Percentiles rank a stretch among this genome's conserved stretches.
Conservation (phyloP, 2,113 vertebrate genomes). For the Jaculus jaculus region DNA sequence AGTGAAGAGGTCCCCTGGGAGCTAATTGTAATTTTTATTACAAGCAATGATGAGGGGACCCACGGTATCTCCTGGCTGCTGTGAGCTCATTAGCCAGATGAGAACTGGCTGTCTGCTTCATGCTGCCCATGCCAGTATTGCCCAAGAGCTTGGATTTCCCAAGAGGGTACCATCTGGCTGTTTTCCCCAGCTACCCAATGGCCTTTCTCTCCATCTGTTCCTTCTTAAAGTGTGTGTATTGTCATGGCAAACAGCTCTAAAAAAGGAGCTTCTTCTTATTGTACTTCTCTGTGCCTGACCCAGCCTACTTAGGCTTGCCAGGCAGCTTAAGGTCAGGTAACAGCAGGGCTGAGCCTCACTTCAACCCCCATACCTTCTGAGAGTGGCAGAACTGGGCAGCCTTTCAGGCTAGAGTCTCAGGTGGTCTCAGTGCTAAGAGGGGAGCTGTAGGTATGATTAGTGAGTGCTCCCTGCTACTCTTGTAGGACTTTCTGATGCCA, state of each 20-base stretch:
- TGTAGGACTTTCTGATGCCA: background rate
- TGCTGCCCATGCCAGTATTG: fast-evolving
- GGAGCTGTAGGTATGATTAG: too few species aligned
- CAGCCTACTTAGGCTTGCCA: fast-evolving
- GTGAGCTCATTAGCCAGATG: background rate
- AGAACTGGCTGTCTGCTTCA: background rate
- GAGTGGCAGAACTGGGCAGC: fast-evolving
- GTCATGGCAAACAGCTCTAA: fast-evolving
- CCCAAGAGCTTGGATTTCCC: background rate
- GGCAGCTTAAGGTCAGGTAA: background rate
- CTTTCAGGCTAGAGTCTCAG: background rate
- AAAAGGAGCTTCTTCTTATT: fast-evolving
- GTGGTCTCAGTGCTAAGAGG: background rate
- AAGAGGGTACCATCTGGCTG: background rate
- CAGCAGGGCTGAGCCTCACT: background rate
- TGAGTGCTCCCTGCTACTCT: too few species aligned
- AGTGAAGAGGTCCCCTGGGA: background rate
- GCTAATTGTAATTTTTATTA: background rate
- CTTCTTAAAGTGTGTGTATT: fast-evolving
- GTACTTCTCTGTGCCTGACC: too few species aligned
- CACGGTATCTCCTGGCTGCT: fast-evolving
- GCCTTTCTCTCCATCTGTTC: background rate
- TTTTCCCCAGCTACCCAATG: fast-evolving
- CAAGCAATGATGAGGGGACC: background rate
- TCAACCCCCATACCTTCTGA: background rate